Conservation (phyloP, 2,888 invertebrate genomes). For the Rotaria macrura region DNA sequence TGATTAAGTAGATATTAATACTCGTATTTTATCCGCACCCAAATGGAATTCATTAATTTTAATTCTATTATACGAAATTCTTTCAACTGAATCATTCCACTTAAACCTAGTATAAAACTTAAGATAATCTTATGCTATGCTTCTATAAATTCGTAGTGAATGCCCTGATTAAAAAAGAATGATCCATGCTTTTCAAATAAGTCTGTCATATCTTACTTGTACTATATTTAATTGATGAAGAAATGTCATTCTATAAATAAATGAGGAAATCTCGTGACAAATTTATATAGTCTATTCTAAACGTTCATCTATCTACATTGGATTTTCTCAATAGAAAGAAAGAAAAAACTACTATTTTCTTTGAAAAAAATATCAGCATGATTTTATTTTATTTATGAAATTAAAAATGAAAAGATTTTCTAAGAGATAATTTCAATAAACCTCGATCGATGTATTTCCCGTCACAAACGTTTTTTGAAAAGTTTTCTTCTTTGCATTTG, state of each 20-base stretch:
- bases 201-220: background rate
- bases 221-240: background rate
- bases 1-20: too few relatives aligned
- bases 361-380: background rate
- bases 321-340: background rate
- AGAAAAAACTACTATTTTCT: background rate
- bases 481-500: background rate
- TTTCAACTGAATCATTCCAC: too few relatives aligned
- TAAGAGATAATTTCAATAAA: too few relatives aligned
- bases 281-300: background rate
- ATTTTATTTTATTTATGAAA: background rate
- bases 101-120: too few relatives aligned
- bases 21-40: too few relatives aligned
- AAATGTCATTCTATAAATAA: background rate
- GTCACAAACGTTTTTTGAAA: background rate
- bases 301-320: background rate
- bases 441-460: too few relatives aligned
- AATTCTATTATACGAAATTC: too few relatives aligned
- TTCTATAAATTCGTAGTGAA: too few relatives aligned
- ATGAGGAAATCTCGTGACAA: constrained; percentile 10
- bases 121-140: too few relatives aligned
- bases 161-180: background rate
- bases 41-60: too few relatives aligned
- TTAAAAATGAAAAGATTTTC: too few relatives aligned
- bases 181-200: background rate